phyloP scores from a whole-genome alignment of 1,140 invertebrate genomes.

The Caenorhabditis tropicalis region DNA sequence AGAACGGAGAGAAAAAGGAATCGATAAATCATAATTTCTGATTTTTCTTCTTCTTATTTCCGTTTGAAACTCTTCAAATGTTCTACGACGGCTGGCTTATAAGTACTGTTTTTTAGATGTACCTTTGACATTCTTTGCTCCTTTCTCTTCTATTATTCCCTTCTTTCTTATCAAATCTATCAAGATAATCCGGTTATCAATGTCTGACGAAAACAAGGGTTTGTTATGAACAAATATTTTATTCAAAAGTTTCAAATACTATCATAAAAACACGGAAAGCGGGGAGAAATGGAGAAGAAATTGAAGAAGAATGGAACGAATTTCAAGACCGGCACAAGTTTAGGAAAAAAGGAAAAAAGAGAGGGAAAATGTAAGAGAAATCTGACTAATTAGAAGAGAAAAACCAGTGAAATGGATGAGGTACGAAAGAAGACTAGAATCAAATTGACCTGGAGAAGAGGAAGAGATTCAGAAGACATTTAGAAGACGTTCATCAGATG shows the following conservation, averaged over 20 bases:
- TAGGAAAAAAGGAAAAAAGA: neutral
- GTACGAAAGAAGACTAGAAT: slow-evolving; percentile 9
- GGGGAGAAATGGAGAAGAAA: neutral
- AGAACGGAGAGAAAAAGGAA: neutral
- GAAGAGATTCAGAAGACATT: neutral
- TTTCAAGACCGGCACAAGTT: slow-evolving; percentile 15
- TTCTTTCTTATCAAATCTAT: neutral
- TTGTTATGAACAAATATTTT: slow-evolving; percentile 20
- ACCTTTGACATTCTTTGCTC: slow-evolving; percentile 22
- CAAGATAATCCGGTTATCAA: neutral
- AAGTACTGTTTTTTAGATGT: neutral
- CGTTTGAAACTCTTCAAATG: neutral
- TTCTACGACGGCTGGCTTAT: neutral
- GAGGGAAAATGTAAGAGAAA: neutral
- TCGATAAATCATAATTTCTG: neutral
- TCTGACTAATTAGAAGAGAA: slow-evolving; percentile 5
- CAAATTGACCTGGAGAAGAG: neutral
- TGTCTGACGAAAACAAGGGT: neutral
- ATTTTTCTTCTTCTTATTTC: too few species aligned
- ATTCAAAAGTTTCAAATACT: neutral
- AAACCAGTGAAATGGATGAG: slow-evolving; percentile 15
- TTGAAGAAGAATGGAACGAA: slow-evolving; percentile 25
- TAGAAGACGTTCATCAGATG: neutral
- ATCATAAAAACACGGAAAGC: neutral
- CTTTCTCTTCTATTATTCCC: neutral